These are phyloP conservation scores for Mesochorus sp. DNA, from an alignment of 2,888 invertebrate species.

Conservation along the genomic window DNA sequence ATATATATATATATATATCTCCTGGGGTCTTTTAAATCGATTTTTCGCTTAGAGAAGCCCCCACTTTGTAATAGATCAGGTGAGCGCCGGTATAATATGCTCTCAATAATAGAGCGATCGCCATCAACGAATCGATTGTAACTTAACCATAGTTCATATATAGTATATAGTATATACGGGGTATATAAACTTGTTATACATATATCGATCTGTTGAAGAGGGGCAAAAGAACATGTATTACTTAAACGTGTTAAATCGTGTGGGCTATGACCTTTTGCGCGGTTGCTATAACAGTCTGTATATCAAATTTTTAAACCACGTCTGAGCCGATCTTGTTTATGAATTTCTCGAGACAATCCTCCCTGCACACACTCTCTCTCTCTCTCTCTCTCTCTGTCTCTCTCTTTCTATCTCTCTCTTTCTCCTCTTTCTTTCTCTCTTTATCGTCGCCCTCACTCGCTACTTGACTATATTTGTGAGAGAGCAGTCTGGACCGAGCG, in stretches of 20 bases:
- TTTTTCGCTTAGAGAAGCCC: conserved; percentile 38
- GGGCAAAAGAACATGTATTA: background rate
- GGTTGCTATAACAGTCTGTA: background rate
- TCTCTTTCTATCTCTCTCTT: background rate
- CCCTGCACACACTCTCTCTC: background rate
- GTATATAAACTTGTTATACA: background rate
- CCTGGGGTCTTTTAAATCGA: conserved; percentile 29
- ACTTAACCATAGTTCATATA: background rate
- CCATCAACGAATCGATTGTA: background rate
- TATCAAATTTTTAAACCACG: background rate
- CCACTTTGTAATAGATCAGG: conserved; percentile 1
- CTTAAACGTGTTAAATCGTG: background rate
- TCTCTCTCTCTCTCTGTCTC: background rate
- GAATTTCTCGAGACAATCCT: conserved; percentile 12
- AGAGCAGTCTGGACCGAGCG: conserved; percentile 14
- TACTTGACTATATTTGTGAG: conserved; percentile 22
- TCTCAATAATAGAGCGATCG: background rate
- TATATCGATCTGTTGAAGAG: background rate
- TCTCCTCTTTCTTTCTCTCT: background rate
- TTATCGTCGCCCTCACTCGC: background rate
- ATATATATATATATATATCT: background rate
- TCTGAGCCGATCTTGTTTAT: conserved; percentile 1
- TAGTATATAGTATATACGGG: too few species aligned
- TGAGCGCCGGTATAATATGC: background rate
- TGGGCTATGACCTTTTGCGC: background rate